A percentile compares a stretch with the other conserved stretches of the same genome.
phyloP scores from a whole-genome alignment of 2,888 invertebrate genomes.

The Tipula helvola region DNA sequence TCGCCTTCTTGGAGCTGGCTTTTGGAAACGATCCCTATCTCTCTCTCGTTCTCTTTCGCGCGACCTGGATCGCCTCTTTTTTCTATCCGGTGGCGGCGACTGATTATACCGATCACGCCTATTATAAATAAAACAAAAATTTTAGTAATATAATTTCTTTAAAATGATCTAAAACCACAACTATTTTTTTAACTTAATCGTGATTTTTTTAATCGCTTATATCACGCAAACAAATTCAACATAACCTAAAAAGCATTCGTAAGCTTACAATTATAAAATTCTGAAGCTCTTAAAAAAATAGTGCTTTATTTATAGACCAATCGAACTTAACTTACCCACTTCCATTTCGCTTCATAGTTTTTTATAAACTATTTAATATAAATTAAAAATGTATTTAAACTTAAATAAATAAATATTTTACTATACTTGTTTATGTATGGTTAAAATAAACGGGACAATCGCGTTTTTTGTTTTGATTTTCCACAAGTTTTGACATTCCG shows the following conservation, averaged over 20 bases:
- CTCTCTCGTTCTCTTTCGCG: slow-evolving; percentile 44
- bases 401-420: not conserved
- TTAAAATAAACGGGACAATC: not conserved
- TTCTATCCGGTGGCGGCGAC: slow-evolving; percentile 38
- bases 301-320: not conserved
- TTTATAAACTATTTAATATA: not conserved
- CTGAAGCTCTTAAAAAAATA: not conserved
- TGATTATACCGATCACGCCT: slow-evolving; percentile 27
- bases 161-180: no score
- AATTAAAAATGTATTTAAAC: not conserved
- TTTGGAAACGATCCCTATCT: slow-evolving; percentile 41
- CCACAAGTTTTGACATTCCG: not conserved
- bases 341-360: slow-evolving; percentile 4
- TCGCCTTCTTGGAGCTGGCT: slow-evolving; percentile 17
- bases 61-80: slow-evolving; percentile 45
- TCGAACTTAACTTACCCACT: not conserved
- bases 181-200: not conserved
- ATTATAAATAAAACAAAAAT: not conserved
- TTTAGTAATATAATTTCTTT: no score
- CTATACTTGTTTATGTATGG: not conserved
- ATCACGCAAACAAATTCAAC: not conserved
- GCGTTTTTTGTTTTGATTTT: not conserved
- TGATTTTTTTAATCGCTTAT: not conserved
- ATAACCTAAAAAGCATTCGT: not conserved
- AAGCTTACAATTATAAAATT: not conserved